Conservation (phyloP, 1,140 invertebrate species). For the Limonius californicus region DNA sequence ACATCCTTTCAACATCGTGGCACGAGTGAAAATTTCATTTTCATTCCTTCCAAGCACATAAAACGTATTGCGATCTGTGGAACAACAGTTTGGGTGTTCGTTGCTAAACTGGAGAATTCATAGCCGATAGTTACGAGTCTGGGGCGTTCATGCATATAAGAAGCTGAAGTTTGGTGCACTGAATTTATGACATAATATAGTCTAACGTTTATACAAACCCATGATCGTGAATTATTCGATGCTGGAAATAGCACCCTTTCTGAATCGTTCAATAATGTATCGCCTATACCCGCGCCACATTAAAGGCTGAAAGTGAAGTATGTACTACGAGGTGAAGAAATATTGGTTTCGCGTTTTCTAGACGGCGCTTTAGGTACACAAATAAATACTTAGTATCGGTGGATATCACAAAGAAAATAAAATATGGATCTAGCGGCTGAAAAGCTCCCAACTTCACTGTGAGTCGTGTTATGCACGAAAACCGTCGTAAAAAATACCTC, state of each 20-base stretch:
- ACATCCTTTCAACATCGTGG: neutral
- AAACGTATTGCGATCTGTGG: neutral
- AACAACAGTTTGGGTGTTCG: neutral
- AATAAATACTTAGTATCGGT: neutral
- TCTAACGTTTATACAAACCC: neutral
- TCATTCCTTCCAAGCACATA: neutral
- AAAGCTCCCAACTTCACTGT: no score
- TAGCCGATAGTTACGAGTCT: neutral
- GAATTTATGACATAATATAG: neutral
- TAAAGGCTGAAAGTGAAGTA: neutral
- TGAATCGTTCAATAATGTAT: neutral
- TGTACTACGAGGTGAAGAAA: neutral
- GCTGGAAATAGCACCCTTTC: neutral
- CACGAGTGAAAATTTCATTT: neutral
- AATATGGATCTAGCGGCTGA: no score
- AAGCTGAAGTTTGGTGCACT: neutral
- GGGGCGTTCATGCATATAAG: neutral
- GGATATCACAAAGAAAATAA: no score
- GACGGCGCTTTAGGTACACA: neutral
- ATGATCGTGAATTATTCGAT: neutral
- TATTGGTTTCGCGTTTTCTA: neutral
- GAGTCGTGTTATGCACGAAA: no score
- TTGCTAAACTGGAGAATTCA: neutral
- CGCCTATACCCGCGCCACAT: neutral
- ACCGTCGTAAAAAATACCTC: no score